phyloP scores from a whole-genome alignment of 2,113 vertebrate species.

The Struthidea cinerea region DNA sequence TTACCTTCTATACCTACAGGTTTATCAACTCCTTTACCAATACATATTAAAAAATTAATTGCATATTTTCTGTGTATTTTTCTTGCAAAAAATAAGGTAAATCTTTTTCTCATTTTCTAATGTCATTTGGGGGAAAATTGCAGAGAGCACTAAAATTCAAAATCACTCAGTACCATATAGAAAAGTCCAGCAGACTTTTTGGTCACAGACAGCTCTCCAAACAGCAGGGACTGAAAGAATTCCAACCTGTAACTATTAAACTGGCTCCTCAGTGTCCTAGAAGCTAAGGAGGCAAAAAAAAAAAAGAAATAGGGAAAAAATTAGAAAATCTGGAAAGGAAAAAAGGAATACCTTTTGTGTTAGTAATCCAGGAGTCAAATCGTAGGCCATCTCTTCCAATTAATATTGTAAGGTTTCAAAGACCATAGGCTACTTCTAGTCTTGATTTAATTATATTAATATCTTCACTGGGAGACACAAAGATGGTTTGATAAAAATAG shows the following conservation, averaged over 20 bases:
- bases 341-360: background rate
- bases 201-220: background rate
- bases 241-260: background rate
- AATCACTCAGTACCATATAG: background rate
- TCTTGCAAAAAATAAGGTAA: background rate
- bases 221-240: background rate
- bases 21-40: background rate
- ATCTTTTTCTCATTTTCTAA: background rate
- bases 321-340: background rate
- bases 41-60: background rate
- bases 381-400: background rate
- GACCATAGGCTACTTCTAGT: background rate
- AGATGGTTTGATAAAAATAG: background rate
- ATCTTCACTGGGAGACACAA: background rate
- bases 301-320: rapidly evolving
- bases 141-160: background rate
- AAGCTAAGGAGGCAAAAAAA: background rate
- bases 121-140: background rate
- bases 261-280: background rate
- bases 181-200: background rate
- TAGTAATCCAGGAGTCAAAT: background rate
- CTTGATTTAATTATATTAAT: background rate
- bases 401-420: background rate
- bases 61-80: background rate
- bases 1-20: background rate